A percentile compares a stretch with the other conserved stretches of the same genome.
Evolutionary conservation across 2,888 invertebrate genomes (phyloP).

Genomic region (Allacma fusca): DNA sequence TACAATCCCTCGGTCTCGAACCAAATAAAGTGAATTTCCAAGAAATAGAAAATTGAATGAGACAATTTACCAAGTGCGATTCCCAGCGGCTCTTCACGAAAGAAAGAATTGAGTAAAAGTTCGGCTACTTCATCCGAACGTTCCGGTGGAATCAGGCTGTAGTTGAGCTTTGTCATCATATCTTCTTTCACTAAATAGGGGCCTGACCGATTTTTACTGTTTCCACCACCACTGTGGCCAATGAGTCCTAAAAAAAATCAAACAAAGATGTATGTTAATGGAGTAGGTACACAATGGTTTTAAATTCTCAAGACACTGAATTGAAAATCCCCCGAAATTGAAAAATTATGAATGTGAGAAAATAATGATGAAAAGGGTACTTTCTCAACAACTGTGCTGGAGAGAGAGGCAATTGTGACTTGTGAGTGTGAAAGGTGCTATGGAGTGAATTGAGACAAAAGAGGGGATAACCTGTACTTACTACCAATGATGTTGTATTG

Average conservation of each 20-base stretch:
- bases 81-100: slow-evolving; percentile 51
- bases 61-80: slow-evolving; percentile 42
- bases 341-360: too few relatives aligned
- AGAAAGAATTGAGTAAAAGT: slow-evolving; percentile 51
- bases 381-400: not conserved
- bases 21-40: not conserved
- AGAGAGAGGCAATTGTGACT: not conserved
- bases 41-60: not conserved
- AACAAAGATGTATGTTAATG: not conserved
- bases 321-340: too few relatives aligned
- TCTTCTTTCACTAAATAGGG: slow-evolving; percentile 28
- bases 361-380: not conserved
- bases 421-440: not conserved
- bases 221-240: slow-evolving; percentile 9
- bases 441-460: slow-evolving; percentile 24
- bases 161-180: slow-evolving; percentile 39
- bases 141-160: slow-evolving; percentile 40
- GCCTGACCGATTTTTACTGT: not conserved
- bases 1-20: not conserved
- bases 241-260: not conserved
- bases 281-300: not conserved
- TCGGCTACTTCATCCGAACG: slow-evolving; percentile 46
- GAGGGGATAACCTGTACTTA: not conserved
- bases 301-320: too few relatives aligned
- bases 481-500: not conserved